Base-by-base conservation (phyloP, 1,140 invertebrate genomes). In the Lasioglossum albipes region DNA sequence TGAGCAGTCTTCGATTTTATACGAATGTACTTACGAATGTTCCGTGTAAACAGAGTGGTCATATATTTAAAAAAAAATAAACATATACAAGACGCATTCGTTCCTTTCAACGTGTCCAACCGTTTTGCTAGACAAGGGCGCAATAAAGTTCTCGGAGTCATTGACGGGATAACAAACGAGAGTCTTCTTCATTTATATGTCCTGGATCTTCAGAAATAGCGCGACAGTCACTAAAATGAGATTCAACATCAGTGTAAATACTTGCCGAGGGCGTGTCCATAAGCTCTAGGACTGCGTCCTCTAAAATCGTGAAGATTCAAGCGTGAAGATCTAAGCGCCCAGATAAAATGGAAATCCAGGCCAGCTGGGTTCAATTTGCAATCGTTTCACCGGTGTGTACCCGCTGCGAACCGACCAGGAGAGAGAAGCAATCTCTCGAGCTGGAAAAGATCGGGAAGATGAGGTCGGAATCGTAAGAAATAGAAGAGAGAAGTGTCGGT, bases 31-130 rank as follows among this genome's bases (percentile, higher is more conserved):
- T 27, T 27, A 27, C 22, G 42, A 27, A 76, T 2, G 9, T 42
- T 10, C 42, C 36, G 36, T 36, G 36, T 36, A 36, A 36, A 36
- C 36, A 36, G 36, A 36, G 5, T 36, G 36, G 36, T 36, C 36
- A 5, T 78, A 54, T 82, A 79, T 70, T 73, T 79, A 61, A 10
- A 74, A 54, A 71, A 36, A n/a, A 80, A 75, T 80, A 80, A 80
- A 59, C 42, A 66, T 75, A 12, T 62, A 62, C 54, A 62, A 71
- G 5, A 36, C 27, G 45, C 20, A 2, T 18, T 49, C 27, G 16
- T 5, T 42, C 42, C 12, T 20, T 59, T 45, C 20, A 13, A 42
- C n/a, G 27, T 22, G 31, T 22, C 0, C 20, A 22, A 77, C 22
- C 31, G 7, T 18, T 70, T 41, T 16, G 52, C 1, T 5, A 16